Evolutionary conservation across 2,888 invertebrate species (phyloP).

Genomic region (Lasioglossum figueresi): DNA sequence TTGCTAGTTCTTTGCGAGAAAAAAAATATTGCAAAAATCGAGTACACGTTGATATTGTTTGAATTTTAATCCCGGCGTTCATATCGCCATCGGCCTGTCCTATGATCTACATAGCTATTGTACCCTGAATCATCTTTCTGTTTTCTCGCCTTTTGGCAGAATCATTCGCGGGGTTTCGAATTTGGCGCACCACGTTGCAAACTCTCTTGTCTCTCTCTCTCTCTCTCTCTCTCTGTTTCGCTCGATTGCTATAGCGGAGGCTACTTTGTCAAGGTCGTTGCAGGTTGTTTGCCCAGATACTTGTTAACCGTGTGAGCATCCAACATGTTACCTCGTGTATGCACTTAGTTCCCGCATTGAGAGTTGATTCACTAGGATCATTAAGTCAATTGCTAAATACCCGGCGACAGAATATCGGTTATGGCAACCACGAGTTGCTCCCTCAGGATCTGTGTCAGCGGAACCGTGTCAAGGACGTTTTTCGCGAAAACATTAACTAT

Average conservation of each 20-base stretch:
- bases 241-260: constrained; percentile 45
- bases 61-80: neutral
- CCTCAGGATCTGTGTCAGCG: neutral
- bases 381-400: constrained; percentile 74
- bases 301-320: constrained; percentile 75
- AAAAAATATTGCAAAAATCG: neutral
- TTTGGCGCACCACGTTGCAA: constrained; percentile 37
- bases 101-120: neutral
- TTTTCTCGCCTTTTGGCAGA: neutral
- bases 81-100: neutral
- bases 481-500: neutral
- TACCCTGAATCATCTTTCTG: neutral
- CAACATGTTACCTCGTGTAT: constrained; percentile 74
- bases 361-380: constrained; percentile 73
- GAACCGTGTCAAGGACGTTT: neutral
- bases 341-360: constrained; percentile 72
- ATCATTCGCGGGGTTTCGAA: constrained; percentile 2
- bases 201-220: neutral
- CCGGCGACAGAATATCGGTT: constrained; percentile 65
- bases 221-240: neutral
- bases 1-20: neutral
- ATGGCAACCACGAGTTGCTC: constrained; percentile 55
- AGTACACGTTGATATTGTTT: neutral
- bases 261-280: constrained; percentile 70
- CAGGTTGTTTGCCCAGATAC: constrained; percentile 74